Conservation (phyloP, 1,140 invertebrate species). For the Megalopta genalis region DNA sequence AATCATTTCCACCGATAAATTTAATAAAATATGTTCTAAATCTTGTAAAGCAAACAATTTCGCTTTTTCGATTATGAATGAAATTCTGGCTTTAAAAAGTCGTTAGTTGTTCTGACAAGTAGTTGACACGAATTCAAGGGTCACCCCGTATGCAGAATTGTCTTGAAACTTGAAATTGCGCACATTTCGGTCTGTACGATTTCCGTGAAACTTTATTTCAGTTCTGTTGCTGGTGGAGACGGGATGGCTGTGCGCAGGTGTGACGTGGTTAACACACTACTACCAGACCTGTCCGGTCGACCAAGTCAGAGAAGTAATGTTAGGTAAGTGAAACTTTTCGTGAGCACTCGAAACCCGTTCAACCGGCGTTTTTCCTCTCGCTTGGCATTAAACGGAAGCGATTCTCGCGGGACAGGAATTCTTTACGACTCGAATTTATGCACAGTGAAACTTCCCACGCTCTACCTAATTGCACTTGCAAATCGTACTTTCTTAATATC, state of each 20-base stretch:
- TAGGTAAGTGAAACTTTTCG: slow-evolving; percentile 83
- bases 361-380: neutral
- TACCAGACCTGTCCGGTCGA: slow-evolving; percentile 86
- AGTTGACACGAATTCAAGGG: too few relatives aligned
- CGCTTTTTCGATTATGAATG: too few relatives aligned
- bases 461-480: neutral
- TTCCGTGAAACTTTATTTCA: slow-evolving; percentile 73
- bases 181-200: neutral
- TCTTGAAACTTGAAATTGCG: neutral
- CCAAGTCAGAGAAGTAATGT: slow-evolving; percentile 86
- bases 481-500: neutral
- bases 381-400: neutral
- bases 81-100: too few relatives aligned
- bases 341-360: neutral
- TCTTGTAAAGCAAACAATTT: too few relatives aligned
- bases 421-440: neutral
- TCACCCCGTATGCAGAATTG: neutral
- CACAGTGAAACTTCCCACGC: neutral
- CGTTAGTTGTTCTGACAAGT: too few relatives aligned
- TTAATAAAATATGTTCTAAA: too few relatives aligned
- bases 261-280: slow-evolving; percentile 87
- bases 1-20: too few relatives aligned
- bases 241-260: slow-evolving; percentile 87
- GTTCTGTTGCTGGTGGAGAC: slow-evolving; percentile 88
- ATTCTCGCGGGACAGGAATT: neutral